These are phyloP conservation scores for Larimichthys crocea DNA, from an alignment of 2,113 vertebrate species.

Conservation along the genomic window DNA sequence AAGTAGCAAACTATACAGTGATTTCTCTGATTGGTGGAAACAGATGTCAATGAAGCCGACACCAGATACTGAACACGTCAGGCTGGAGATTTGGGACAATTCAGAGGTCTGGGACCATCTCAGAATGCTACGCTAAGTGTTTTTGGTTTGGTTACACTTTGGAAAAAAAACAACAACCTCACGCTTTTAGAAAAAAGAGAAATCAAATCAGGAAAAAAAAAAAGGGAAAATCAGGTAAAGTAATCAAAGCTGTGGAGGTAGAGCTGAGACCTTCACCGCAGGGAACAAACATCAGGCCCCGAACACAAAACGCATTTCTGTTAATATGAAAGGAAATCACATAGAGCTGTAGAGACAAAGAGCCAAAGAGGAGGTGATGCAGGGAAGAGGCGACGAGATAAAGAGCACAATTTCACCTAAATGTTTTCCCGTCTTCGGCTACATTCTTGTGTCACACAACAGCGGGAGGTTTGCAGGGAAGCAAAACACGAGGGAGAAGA, in stretches of 20 bases:
- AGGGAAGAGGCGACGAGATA: not conserved
- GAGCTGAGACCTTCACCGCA: not conserved
- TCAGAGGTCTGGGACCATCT: not conserved
- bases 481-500: not conserved
- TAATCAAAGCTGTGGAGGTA: not conserved
- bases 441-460: not conserved
- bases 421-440: not conserved
- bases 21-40: not conserved
- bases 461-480: not conserved
- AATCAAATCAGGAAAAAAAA: not conserved
- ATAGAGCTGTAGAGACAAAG: conserved; percentile 16
- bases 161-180: too few species aligned
- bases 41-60: not conserved
- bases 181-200: not conserved
- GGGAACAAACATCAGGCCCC: conserved; percentile 10
- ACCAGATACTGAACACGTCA: too few species aligned
- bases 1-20: not conserved
- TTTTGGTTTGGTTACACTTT: too few species aligned
- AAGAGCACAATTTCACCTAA: conserved; percentile 1
- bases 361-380: not conserved
- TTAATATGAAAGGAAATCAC: conserved; percentile 42
- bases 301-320: conserved; percentile 32
- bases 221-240: not conserved
- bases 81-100: too few species aligned
- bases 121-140: not conserved